Base-by-base conservation (phyloP, 2,797 vertebrate species). In the Pterois miles region DNA sequence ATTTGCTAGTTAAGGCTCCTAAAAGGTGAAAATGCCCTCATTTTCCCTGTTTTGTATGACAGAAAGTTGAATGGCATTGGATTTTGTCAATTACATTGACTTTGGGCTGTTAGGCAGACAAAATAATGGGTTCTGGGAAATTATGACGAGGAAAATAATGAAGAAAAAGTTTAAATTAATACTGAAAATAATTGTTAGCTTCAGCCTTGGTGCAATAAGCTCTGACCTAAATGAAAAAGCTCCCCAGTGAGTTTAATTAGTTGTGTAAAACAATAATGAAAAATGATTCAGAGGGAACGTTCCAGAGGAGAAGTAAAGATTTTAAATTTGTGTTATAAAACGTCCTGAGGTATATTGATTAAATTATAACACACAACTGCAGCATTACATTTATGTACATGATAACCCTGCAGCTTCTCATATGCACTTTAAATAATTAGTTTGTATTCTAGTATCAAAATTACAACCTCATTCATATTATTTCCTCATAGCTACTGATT, bases 211-310 rank as follows among this genome's bases (percentile, higher is more conserved):
- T 40, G 27, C 63, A 67, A 67, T 52, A 23, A 25, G 18, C 58
- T 57, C 12, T 43, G 64, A 68, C 40, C 66, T 66, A 48, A 53
- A 65, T 64, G 40, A 46, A 46, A n/a, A 68, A 58, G 20, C 43
- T 59, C 36, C 48, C 20, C 25, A 25, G 9, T 53, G 71, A 43
- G 53, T 60, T 72, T 67, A 40, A 67, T 68, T n/a, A n/a, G n/a
- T n/a, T 53, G 31, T n/a, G 43, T 36, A 8, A 43, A 76, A 33
- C 22, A 60, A 12, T 43, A 3, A 36, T 10, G 16, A 8, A 36
- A 36, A 3, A 56, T 8, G 1, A 58, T 50, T 22, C n/a, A 43
- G n/a, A 6, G 8, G 52, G 40, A 46, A 40, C 16, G 13, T 52
- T 4, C 10, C 14, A 36, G 31, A 27, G 6, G 36, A 64, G 40